Evolutionary conservation across 2,113 vertebrate species (phyloP).

Genomic region (Prolemur simus): DNA sequence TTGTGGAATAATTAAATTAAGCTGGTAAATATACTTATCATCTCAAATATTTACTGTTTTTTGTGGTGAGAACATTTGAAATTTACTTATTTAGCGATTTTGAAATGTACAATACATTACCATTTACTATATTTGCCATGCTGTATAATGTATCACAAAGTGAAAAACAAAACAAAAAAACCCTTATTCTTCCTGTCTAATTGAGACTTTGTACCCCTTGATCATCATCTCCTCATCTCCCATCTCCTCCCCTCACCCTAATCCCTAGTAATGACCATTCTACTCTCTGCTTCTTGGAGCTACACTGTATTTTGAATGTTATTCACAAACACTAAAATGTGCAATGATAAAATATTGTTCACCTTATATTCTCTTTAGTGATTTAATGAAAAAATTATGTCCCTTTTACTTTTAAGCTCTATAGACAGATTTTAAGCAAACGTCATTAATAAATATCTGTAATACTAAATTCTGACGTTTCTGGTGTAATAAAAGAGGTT

Average conservation of each 20-base stretch:
- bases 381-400: background rate
- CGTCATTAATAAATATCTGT: background rate
- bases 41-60: background rate
- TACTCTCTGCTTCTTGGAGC: background rate
- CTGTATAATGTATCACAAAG: background rate
- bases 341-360: background rate
- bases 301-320: background rate
- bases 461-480: background rate
- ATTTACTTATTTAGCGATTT: background rate
- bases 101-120: background rate
- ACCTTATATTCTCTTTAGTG: background rate
- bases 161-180: background rate
- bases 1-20: too few relatives aligned
- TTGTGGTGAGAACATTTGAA: background rate
- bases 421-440: background rate
- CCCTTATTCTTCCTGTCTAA: background rate
- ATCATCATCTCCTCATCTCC: background rate
- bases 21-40: background rate
- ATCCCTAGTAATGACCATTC: background rate
- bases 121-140: background rate
- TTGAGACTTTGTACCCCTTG: background rate
- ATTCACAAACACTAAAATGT: background rate
- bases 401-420: background rate
- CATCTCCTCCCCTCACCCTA: background rate
- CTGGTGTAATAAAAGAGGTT: background rate